Conservation (phyloP, 2,888 invertebrate species). For the Pardosa pseudoannulata region DNA sequence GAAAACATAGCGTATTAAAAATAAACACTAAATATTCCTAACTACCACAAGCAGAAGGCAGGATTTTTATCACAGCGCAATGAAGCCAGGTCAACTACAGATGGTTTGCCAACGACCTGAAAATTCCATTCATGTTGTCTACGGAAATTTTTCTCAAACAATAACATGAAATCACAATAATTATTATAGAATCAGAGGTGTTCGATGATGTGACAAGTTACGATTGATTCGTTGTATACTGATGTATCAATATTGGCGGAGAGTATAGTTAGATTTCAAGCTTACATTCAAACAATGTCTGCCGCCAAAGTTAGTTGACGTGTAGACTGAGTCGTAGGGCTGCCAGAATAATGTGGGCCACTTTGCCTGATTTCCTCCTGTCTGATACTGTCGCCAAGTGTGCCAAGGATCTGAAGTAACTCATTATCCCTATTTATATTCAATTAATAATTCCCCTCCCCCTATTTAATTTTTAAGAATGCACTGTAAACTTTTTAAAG, state of each 20-base stretch:
- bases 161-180: background rate
- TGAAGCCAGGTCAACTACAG: constrained; percentile 53
- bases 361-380: constrained; percentile 34
- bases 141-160: background rate
- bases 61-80: constrained; percentile 13
- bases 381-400: constrained; percentile 29
- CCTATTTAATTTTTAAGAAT: too few relatives aligned
- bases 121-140: constrained; percentile 34
- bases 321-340: constrained; percentile 65
- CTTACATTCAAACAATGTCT: constrained; percentile 43
- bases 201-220: background rate
- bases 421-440: too few relatives aligned
- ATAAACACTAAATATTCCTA: background rate
- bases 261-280: background rate
- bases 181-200: background rate
- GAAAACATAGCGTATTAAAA: background rate
- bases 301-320: constrained; percentile 71
- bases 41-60: background rate
- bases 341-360: constrained; percentile 45
- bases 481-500: too few relatives aligned
- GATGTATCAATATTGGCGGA: background rate
- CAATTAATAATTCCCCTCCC: too few relatives aligned
- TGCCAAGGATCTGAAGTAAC: constrained; percentile 27
- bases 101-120: constrained; percentile 63
- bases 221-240: background rate